Conservation (phyloP, 2,113 vertebrate genomes). For the Reinhardtius hippoglossoides region DNA sequence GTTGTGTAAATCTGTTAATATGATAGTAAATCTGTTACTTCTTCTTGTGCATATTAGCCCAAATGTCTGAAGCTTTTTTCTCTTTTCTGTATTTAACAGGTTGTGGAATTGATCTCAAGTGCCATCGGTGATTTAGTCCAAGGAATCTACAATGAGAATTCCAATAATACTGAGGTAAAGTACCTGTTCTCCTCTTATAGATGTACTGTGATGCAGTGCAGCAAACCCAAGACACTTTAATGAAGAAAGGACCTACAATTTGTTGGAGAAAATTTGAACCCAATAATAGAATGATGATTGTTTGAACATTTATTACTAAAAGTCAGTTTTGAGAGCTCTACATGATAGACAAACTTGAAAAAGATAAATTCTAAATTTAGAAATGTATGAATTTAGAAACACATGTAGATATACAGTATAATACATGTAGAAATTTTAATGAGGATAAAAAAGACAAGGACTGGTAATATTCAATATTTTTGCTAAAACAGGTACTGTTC, state of each 20-base stretch:
- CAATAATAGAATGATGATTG: not conserved
- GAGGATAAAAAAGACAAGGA: too few relatives aligned
- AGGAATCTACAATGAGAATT: conserved; percentile 93
- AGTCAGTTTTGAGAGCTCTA: not conserved
- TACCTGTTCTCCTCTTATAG: not conserved
- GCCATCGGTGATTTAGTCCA: conserved; percentile 97
- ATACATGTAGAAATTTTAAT: not conserved
- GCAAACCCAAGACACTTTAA: not conserved
- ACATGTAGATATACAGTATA: not conserved
- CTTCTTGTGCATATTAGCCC: not conserved
- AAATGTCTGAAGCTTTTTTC: conserved; percentile 3
- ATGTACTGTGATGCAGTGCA: not conserved
- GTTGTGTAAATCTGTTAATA: not conserved
- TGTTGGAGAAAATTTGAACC: not conserved
- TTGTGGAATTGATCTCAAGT: conserved; percentile 95
- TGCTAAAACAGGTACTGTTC: not conserved
- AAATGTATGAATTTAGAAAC: too few relatives aligned
- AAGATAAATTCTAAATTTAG: not conserved
- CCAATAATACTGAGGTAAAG: conserved; percentile 86
- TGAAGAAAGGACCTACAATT: not conserved
- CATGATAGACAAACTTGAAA: not conserved
- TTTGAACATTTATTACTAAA: not conserved
- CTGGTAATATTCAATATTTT: not conserved
- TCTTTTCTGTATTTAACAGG: conserved; percentile 79
- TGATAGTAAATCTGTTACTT: not conserved